Evolutionary conservation across 2,113 vertebrate species (phyloP).

Genomic region (Elephas maximus): DNA sequence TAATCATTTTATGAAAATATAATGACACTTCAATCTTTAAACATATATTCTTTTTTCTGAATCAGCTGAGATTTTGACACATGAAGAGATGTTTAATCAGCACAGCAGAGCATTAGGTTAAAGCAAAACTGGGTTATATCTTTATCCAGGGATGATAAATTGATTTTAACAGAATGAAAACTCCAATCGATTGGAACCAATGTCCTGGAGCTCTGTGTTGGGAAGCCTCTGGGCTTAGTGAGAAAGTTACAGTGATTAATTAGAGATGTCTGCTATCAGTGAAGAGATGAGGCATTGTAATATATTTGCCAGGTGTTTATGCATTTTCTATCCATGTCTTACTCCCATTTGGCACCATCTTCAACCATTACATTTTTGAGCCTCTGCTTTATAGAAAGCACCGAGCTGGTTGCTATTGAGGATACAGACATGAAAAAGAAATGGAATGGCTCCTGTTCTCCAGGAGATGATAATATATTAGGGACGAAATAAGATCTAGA

Average conservation of each 20-base stretch:
- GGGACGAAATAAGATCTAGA: not conserved
- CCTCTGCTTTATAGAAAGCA: not conserved
- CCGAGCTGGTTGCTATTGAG: not conserved
- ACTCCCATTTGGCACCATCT: not conserved
- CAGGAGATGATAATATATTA: not conserved
- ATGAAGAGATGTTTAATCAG: not conserved
- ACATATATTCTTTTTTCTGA: not conserved
- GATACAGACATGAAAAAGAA: not conserved
- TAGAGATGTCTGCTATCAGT: not conserved
- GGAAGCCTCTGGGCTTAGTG: not conserved
- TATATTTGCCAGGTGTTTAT: fast-evolving
- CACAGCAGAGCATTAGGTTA: not conserved
- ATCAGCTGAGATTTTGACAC: conserved; percentile 22
- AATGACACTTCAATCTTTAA: not conserved
- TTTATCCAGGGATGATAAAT: not conserved
- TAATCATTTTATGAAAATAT: not conserved
- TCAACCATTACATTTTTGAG: not conserved
- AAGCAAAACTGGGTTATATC: not conserved
- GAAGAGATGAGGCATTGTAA: not conserved
- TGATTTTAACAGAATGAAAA: conserved; percentile 32
- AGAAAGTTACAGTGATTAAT: not conserved
- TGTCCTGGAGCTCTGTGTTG: not conserved
- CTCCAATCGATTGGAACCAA: not conserved
- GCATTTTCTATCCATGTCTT: not conserved
- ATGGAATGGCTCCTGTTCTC: not conserved